A percentile compares a stretch with the other conserved stretches of the same genome.
phyloP scores from a whole-genome alignment of 2,797 vertebrate species.

The Cheirogaleus major region DNA sequence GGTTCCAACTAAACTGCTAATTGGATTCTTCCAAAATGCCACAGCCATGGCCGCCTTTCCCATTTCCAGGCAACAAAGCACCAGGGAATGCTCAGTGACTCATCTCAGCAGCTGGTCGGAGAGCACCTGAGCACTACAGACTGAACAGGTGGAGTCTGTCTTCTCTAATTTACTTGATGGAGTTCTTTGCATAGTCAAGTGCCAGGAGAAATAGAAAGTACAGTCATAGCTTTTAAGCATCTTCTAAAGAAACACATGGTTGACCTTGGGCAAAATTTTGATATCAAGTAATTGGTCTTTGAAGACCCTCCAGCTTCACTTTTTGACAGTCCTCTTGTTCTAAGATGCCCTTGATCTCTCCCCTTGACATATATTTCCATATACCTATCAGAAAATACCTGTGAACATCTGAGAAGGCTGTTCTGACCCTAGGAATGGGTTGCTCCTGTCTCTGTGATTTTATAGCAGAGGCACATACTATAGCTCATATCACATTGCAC shows the following conservation, averaged over 20 bases:
- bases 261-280: not conserved
- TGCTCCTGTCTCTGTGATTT: not conserved
- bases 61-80: conserved; percentile 14
- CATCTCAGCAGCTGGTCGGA: not conserved
- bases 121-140: not conserved
- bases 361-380: not conserved
- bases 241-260: not conserved
- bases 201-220: not conserved
- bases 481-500: not conserved
- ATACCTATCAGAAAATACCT: not conserved
- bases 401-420: not conserved
- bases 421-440: not conserved
- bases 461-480: not conserved
- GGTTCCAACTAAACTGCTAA: not conserved
- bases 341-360: not conserved
- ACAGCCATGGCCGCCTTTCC: not conserved
- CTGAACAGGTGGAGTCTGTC: not conserved
- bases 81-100: not conserved
- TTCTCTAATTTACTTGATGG: not conserved
- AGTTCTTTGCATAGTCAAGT: conserved; percentile 12
- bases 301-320: not conserved
- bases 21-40: conserved; percentile 40
- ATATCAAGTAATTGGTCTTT: not conserved
- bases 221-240: not conserved
- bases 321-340: not conserved